phyloP scores from a whole-genome alignment of 2,888 invertebrate genomes.

The Monopis laevigella region DNA sequence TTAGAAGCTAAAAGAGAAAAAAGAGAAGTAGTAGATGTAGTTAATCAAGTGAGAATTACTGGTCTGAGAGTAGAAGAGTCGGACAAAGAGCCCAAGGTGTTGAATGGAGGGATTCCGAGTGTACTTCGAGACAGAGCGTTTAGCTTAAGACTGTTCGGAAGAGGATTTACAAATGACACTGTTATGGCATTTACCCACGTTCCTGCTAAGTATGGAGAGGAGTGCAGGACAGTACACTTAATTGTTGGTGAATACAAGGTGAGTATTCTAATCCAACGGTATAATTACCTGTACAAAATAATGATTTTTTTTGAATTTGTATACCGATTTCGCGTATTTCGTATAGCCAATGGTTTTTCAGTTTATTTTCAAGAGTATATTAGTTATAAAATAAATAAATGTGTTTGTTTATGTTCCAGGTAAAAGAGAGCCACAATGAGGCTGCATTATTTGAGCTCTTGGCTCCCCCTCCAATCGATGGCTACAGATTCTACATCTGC shows the following conservation, averaged over 20 bases:
- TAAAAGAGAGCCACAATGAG: slow-evolving; percentile 25
- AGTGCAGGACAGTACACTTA: slow-evolving; percentile 35
- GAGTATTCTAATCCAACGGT: no score
- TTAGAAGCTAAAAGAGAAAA: no score
- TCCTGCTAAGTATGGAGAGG: slow-evolving; percentile 26
- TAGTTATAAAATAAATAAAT: no score
- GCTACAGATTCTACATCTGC: slow-evolving; percentile 50
- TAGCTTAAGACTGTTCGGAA: slow-evolving; percentile 41
- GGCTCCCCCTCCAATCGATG: slow-evolving; percentile 41
- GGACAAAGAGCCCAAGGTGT: slow-evolving; percentile 43
- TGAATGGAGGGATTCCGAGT: slow-evolving; percentile 47
- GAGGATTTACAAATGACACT: slow-evolving; percentile 35
- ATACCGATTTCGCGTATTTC: no score
- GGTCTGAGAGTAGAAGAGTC: slow-evolving; percentile 49
- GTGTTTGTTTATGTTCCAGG: slow-evolving; percentile 34
- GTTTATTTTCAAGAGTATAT: no score
- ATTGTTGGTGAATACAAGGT: slow-evolving; percentile 39
- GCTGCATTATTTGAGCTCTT: slow-evolving; percentile 37
- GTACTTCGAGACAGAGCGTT: slow-evolving; percentile 40
- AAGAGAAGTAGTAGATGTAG: no score
- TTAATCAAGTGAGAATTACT: slow-evolving; percentile 30
- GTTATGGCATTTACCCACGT: slow-evolving; percentile 46
- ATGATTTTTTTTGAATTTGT: no score
- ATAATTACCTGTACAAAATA: no score
- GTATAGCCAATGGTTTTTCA: not conserved